Evolutionary conservation across 2,888 invertebrate genomes (phyloP), one percentile per base, ranked within the genome.

Genomic region (Acanthacorydalis orientalis): DNA sequence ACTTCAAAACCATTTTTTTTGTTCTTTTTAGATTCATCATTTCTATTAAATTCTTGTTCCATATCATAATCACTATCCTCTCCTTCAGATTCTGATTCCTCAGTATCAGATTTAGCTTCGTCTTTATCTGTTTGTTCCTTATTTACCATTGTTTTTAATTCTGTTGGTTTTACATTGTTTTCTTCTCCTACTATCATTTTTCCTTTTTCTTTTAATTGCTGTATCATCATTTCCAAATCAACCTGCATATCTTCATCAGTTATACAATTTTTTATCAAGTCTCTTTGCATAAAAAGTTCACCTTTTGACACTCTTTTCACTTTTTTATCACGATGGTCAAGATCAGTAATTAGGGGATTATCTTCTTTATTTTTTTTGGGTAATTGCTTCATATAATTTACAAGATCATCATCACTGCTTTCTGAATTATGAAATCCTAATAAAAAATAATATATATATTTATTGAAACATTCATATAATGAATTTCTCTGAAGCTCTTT

Each of bases 241-340:
- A 75, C 76, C 55, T 90, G 90, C 63, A 89, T 91, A 59, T 90
- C 91, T 42, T 81, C 82, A 49, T 88, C 89, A 50, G 80, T 77
- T 53, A 84, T 78, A 16, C 91, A 65, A 57, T 84, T 77, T 60
- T 86, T 83, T 53, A 91, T 84, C 54, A 75, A 75, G 52, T 88
- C 88, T 59, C 88, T 83, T 58, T 89, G 81, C 64, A 88, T 88
- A 89, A 91, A 91, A 33, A 88, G 66, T 56, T 88, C 78, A 0
- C 89, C 89, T 61, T 87, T 86, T 56, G 81, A 78, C 12, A 79
- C 72, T 14, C 80, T 74, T 55, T 79, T 83, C 6, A 81, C 75
- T 46, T 80, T 75, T 51, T 81, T 82, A 53, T 83, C 81, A 4
- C 83, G 74, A 49, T 77, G 72, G 60, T 90, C 89, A 40, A 89